Percentiles rank a stretch among this genome's conserved stretches.
Conservation (phyloP, 2,888 invertebrate species). For the Orthosia gothica region DNA sequence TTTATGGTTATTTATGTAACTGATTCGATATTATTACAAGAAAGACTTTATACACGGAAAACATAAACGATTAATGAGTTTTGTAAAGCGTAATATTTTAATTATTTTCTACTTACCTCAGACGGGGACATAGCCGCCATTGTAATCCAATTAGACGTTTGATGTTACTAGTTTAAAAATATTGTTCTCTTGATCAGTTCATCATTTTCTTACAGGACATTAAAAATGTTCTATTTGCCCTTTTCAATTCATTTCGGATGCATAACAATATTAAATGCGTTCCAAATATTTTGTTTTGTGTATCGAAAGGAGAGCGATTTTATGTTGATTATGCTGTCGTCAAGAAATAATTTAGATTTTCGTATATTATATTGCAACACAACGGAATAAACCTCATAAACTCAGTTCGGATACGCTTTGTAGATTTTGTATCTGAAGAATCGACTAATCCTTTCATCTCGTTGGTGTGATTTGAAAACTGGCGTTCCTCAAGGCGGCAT, state of each 20-base stretch:
- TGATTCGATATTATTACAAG: constrained; percentile 20
- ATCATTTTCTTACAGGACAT: constrained; percentile 3
- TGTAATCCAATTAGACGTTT: constrained; percentile 90
- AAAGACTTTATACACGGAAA: constrained; percentile 18
- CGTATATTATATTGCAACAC: constrained; percentile 32
- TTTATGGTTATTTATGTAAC: constrained; percentile 9
- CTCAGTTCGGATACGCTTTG: constrained; percentile 22
- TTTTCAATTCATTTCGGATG: constrained; percentile 4
- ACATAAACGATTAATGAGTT: constrained; percentile 30
- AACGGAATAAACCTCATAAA: constrained; percentile 15
- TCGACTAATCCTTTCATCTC: constrained; percentile 18
- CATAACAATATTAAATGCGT: neutral
- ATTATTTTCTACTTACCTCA: constrained; percentile 92
- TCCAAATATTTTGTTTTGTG: neutral
- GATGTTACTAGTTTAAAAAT: constrained; percentile 78
- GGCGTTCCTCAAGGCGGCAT: no score
- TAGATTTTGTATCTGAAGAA: neutral
- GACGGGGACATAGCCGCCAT: constrained; percentile 95
- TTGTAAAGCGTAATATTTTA: constrained; percentile 65
- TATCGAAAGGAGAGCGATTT: neutral
- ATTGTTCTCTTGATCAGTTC: constrained; percentile 31
- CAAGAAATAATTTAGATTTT: constrained; percentile 7
- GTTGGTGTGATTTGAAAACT: no score
- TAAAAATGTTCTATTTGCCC: neutral
- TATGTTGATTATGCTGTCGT: neutral